Evolutionary conservation across 2,113 vertebrate species (phyloP).

Genomic region (Jacana jacana): DNA sequence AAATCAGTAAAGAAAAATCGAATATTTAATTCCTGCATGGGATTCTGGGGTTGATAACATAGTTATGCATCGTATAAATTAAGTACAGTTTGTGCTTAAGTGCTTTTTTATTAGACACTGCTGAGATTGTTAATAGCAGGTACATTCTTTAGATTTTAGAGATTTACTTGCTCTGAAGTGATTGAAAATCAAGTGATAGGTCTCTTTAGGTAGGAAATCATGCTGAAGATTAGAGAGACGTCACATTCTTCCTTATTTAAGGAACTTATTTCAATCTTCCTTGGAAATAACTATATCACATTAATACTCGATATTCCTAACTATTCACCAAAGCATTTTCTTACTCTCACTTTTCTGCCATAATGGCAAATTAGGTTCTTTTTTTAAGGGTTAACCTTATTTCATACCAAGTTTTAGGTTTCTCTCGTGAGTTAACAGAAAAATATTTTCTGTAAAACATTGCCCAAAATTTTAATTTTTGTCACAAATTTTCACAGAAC

Average conservation of each 20-base stretch:
- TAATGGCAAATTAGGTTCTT: not conserved
- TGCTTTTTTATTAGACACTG: constrained; percentile 70
- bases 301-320: not conserved
- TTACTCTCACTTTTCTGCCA: not conserved
- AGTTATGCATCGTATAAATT: constrained; percentile 56
- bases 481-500: not conserved
- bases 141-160: constrained; percentile 49
- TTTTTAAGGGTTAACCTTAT: not conserved
- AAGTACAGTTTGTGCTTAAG: constrained; percentile 60
- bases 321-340: not conserved
- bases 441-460: not conserved
- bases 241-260: not conserved
- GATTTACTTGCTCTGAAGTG: constrained; percentile 48
- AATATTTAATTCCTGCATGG: constrained; percentile 37
- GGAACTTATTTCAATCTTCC: not conserved
- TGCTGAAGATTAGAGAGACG: constrained; percentile 6
- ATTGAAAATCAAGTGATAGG: constrained; percentile 49
- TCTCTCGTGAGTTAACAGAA: not conserved
- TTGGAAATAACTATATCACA: not conserved
- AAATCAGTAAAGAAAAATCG: constrained; percentile 29
- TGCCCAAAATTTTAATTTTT: not conserved
- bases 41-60: constrained; percentile 56
- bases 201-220: not conserved
- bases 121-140: constrained; percentile 63
- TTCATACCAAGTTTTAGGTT: not conserved